Evolutionary conservation across 2,888 invertebrate species (phyloP).

Genomic region (Bembecia ichneumoniformis): DNA sequence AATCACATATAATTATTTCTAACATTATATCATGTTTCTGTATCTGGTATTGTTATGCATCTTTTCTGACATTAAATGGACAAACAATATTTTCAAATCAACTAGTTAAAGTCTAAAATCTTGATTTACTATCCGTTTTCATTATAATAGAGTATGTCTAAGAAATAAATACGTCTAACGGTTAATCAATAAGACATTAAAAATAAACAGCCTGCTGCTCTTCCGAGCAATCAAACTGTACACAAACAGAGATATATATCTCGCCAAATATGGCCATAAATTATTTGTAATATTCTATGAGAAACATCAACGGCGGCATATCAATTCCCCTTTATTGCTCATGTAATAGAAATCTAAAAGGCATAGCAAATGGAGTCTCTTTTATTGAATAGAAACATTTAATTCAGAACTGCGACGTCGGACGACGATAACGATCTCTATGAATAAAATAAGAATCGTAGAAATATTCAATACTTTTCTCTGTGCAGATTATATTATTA

Average conservation of each 20-base stretch:
- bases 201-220: too few relatives aligned
- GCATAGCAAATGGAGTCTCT: conserved; percentile 37
- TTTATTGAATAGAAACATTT: conserved; percentile 57
- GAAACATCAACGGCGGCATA: conserved; percentile 14
- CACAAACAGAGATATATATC: conserved; percentile 56
- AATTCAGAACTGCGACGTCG: conserved; percentile 34
- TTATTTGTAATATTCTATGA: conserved; percentile 37
- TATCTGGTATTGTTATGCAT: too few relatives aligned
- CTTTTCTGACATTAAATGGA: too few relatives aligned
- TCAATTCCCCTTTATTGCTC: conserved; percentile 39
- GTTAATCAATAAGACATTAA: too few relatives aligned
- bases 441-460: conserved; percentile 49
- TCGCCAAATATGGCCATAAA: conserved; percentile 44
- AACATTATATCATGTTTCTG: too few relatives aligned
- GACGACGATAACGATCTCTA: conserved; percentile 31
- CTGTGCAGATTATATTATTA: too few relatives aligned
- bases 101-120: too few relatives aligned
- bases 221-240: conserved; percentile 31
- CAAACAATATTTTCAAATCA: too few relatives aligned
- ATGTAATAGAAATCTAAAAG: conserved; percentile 60
- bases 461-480: not conserved
- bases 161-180: too few relatives aligned
- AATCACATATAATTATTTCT: too few relatives aligned
- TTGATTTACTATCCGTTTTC: too few relatives aligned
- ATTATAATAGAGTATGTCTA: too few relatives aligned